Evolutionary conservation across 2,888 invertebrate genomes (phyloP).

Genomic region (Pachycephus smyrnensis): DNA sequence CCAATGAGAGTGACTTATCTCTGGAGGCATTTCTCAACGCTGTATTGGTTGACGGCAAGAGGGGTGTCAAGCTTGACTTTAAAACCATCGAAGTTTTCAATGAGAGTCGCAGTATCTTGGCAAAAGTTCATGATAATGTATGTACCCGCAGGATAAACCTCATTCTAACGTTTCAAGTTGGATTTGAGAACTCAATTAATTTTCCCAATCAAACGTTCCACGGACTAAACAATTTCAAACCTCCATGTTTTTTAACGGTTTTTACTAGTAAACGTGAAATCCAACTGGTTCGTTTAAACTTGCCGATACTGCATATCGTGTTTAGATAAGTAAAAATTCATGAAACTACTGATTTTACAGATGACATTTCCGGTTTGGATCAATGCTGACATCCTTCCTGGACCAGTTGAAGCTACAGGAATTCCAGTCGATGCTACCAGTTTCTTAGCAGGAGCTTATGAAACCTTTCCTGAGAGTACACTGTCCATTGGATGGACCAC

Average conservation of each 20-base stretch:
- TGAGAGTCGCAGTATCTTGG: slow-evolving; percentile 69
- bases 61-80: slow-evolving; percentile 91
- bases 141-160: slow-evolving; percentile 22
- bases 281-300: background rate
- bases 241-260: background rate
- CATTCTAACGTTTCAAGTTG: background rate
- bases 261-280: background rate
- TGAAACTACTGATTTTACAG: slow-evolving; percentile 64
- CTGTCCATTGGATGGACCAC: slow-evolving; percentile 92
- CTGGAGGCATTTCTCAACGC: slow-evolving; percentile 78
- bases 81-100: slow-evolving; percentile 82
- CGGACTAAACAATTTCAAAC: background rate
- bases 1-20: slow-evolving; percentile 78
- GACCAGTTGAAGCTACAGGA: slow-evolving; percentile 75
- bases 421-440: slow-evolving; percentile 73
- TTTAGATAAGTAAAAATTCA: background rate
- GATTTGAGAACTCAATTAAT: no score
- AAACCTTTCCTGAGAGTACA: slow-evolving; percentile 73
- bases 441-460: slow-evolving; percentile 74
- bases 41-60: slow-evolving; percentile 71
- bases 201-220: background rate
- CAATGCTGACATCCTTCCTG: slow-evolving; percentile 87
- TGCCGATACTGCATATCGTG: no score
- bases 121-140: slow-evolving; percentile 63
- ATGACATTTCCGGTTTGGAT: slow-evolving; percentile 83